A percentile compares a stretch with the other conserved stretches of the same genome.
Conservation (phyloP, 37 sponge, comb jelly and placozoan genomes). For the Oopsacas minuta region DNA sequence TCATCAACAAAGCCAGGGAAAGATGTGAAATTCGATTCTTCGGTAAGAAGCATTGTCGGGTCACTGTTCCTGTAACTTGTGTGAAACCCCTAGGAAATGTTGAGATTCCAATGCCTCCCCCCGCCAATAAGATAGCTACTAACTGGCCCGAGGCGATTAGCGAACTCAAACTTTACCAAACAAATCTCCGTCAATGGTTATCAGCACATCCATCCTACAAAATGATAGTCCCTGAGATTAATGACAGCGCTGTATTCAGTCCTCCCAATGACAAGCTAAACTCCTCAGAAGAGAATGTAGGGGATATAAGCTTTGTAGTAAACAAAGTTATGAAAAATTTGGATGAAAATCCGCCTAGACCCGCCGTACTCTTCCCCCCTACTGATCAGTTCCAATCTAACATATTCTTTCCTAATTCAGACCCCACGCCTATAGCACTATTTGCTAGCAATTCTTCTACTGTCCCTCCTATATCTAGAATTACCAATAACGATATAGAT, state of each 20-base stretch:
- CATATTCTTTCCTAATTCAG: background rate
- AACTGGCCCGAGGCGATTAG: constrained; percentile 57
- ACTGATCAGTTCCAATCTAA: background rate
- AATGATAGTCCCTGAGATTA: background rate
- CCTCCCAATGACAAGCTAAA: background rate
- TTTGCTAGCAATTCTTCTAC: background rate
- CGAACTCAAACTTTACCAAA: constrained; percentile 49
- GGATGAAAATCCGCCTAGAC: background rate
- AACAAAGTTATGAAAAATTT: background rate
- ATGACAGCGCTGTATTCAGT: background rate
- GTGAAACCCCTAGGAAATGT: background rate
- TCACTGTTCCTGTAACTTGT: background rate
- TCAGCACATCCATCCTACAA: background rate
- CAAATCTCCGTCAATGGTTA: constrained; percentile 34
- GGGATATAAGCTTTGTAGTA: background rate
- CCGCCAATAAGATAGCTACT: constrained; percentile 40
- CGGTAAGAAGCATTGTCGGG: constrained; percentile 72
- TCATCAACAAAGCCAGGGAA: constrained; percentile 62
- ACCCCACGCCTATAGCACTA: background rate
- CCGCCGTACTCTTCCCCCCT: background rate
- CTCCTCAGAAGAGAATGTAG: background rate
- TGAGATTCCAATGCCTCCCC: constrained; percentile 38
- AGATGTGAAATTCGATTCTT: constrained; percentile 88
- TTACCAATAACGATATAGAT: too few species aligned
- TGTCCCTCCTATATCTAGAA: background rate